These are phyloP conservation scores for Amiota communis DNA, from an alignment of 2,888 invertebrate genomes.

Conservation along the genomic window DNA sequence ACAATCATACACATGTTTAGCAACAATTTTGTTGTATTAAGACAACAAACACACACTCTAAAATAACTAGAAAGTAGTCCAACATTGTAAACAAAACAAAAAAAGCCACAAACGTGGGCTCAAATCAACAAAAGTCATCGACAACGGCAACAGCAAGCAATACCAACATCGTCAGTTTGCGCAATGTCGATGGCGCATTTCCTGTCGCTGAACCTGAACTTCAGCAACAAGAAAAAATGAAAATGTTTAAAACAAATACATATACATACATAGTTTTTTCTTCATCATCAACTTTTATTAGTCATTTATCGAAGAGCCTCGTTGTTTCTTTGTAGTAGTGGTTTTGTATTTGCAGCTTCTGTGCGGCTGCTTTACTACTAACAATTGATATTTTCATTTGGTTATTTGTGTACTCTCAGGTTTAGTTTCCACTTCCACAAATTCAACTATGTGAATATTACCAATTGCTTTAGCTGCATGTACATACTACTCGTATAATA, in stretches of 20 bases:
- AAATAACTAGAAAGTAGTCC: constrained; percentile 60
- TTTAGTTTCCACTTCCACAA: too few species aligned
- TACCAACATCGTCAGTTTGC: not conserved
- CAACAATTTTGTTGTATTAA: too few species aligned
- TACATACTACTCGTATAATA: too few species aligned
- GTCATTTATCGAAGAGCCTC: not conserved
- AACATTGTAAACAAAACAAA: constrained; percentile 48
- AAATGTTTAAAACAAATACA: constrained; percentile 42
- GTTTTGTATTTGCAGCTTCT: constrained; percentile 14
- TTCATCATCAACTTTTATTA: constrained; percentile 26
- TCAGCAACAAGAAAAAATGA: constrained; percentile 38
- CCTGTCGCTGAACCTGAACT: constrained; percentile 72
- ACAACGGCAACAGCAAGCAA: constrained; percentile 2
- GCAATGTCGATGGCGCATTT: constrained; percentile 45
- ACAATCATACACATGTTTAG: not conserved
- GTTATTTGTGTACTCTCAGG: not conserved
- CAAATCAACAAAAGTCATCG: not conserved
- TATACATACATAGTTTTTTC: constrained; percentile 16
- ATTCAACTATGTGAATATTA: too few species aligned
- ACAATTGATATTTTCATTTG: constrained; percentile 28
- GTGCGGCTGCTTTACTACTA: constrained; percentile 18
- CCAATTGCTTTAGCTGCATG: too few species aligned
- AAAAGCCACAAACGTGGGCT: constrained; percentile 45
- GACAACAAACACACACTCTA: not conserved
- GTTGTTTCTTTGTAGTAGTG: constrained; percentile 5